Base-by-base conservation (phyloP, 2,113 vertebrate genomes). In the Bostrychus sinensis region DNA sequence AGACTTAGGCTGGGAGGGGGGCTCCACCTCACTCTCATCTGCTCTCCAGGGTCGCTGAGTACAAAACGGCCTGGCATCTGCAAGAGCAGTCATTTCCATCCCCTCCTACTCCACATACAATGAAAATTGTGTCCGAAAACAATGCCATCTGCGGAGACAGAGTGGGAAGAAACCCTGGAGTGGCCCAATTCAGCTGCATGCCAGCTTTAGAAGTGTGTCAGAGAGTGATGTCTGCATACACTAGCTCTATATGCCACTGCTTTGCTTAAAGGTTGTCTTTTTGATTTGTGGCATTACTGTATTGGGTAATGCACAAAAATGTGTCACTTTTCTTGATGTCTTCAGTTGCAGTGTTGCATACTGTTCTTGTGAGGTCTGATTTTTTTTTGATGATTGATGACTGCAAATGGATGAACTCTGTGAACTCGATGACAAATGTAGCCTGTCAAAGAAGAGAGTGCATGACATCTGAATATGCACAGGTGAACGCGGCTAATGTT, bases 41-140 rank as follows among this genome's bases (percentile, higher is more conserved):
- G 68, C 38, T 54, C 51, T 20, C 19, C 66, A 81, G 84, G 88
- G 88, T 86, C 77, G 66, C 11, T 39, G 82, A 74, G 88, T 81
- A 72, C 86, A 83, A 68, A 73, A 48, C 7, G 0, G 22, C 57
- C 17, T 72, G 80, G 82, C 76, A 66, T 86, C 72, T 80, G 54
- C 55, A 25, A 55, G 9, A 22, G 73, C 63, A 61, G 62, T 77
- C 77, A 78, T 85, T 83, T 85, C 80, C 73, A 85, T 82, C 80
- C 68, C 86, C 88, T 90, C 81, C 81, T 68, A 81, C 85, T 78
- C 48, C 41, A 70, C 66, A 75, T 77, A 91, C 89, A 92, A 91
- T 90, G 88, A 87, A 88, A 86, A 88, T 88, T 86, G 89, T 89
- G 81, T 85, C 69, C 77, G 85, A 23, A 82, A 81, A 91, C 89